Percentiles rank a stretch among this genome's conserved stretches.
These are phyloP conservation scores for Sphenopsis melanotis DNA, from an alignment of 2,797 vertebrate genomes.

Conservation along the genomic window DNA sequence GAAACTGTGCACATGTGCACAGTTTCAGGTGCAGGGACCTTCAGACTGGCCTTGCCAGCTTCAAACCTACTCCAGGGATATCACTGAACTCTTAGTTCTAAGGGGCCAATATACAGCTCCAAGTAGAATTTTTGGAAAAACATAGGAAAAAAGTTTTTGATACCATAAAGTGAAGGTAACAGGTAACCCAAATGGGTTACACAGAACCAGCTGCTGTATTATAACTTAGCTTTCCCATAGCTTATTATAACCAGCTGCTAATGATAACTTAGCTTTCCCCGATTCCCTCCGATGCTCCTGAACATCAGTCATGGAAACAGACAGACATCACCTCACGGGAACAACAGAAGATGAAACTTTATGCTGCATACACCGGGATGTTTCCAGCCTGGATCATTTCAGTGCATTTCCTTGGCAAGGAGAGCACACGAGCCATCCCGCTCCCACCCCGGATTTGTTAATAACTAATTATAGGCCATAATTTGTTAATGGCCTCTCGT, in stretches of 20 bases:
- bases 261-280: not conserved
- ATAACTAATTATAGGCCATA: too few species aligned
- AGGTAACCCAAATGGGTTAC: not conserved
- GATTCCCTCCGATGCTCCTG: not conserved
- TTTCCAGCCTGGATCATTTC: not conserved
- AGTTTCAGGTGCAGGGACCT: not conserved
- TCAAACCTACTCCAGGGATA: not conserved
- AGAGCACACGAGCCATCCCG: accelerated
- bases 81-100: not conserved
- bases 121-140: not conserved
- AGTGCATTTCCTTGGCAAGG: accelerated
- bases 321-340: not conserved
- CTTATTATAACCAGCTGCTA: too few species aligned
- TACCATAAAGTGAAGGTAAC: not conserved
- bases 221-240: too few species aligned
- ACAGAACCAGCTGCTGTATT: not conserved
- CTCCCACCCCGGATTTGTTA: accelerated
- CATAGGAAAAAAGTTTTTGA: not conserved
- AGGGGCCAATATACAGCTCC: not conserved
- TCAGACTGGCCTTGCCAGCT: not conserved
- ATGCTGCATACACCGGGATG: accelerated
- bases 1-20: not conserved
- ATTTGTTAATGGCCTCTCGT: too few species aligned
- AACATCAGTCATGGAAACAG: accelerated
- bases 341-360: accelerated